Percentiles rank a stretch among this genome's conserved stretches.
Evolutionary conservation across 2,797 vertebrate species (phyloP).

Genomic region (Pipistrellus pipistrellus): DNA sequence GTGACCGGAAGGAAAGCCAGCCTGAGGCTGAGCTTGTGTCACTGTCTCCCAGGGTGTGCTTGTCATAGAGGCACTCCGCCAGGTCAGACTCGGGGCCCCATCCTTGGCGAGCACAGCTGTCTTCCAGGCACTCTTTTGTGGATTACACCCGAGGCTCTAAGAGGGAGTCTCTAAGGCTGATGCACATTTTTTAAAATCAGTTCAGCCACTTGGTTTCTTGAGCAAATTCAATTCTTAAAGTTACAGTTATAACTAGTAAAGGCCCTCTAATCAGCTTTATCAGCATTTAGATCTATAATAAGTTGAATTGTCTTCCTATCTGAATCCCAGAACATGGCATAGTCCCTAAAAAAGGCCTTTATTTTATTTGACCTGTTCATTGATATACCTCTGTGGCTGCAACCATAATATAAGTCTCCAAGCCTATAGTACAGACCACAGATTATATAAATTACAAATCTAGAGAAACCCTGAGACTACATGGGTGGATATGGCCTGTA

Average conservation of each 20-base stretch:
- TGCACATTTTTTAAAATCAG: background rate
- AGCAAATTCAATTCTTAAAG: slow-evolving; percentile 36
- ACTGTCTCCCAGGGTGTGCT: background rate
- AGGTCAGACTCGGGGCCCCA: background rate
- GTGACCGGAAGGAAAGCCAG: background rate
- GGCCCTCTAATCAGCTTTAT: background rate
- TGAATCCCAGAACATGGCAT: background rate
- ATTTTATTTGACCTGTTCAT: background rate
- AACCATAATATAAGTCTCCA: background rate
- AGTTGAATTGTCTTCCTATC: background rate
- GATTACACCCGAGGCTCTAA: background rate
- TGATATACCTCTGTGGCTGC: background rate
- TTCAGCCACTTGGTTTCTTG: background rate
- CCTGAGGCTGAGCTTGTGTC: background rate
- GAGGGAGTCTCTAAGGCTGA: background rate
- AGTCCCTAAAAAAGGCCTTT: background rate
- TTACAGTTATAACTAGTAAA: background rate
- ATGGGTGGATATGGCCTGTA: background rate
- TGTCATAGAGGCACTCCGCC: background rate
- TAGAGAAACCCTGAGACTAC: background rate
- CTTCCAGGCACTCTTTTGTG: background rate
- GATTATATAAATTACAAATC: background rate
- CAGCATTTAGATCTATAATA: background rate
- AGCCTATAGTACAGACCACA: background rate
- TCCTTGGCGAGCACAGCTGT: background rate